These are phyloP conservation scores for Chelonus insularis DNA, from an alignment of 1,140 invertebrate genomes.

Conservation along the genomic window DNA sequence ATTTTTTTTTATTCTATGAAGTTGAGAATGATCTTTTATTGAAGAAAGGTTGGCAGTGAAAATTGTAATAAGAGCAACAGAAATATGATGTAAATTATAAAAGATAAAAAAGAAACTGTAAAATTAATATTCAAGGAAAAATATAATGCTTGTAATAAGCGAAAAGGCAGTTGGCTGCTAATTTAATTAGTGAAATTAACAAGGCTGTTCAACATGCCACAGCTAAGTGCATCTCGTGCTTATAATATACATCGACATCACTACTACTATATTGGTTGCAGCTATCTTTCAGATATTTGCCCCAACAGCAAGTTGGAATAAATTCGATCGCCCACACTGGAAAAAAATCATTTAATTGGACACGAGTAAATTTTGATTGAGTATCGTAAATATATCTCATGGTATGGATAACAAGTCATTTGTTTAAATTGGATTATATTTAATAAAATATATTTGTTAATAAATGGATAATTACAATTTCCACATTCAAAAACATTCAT, in stretches of 20 bases:
- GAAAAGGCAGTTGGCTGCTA: slow-evolving; percentile 41
- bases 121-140: slow-evolving; percentile 17
- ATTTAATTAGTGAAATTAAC: slow-evolving; percentile 60
- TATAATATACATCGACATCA: background rate
- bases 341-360: background rate
- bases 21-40: too few species aligned
- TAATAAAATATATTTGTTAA: too few species aligned
- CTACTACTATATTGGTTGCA: too few species aligned
- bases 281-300: background rate
- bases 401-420: background rate
- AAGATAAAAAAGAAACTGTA: background rate
- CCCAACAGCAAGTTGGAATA: background rate
- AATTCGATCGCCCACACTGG: slow-evolving; percentile 2
- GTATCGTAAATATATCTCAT: background rate
- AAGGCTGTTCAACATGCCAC: slow-evolving; percentile 41
- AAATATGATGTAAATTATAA: background rate
- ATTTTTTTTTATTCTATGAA: too few species aligned
- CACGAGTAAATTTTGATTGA: background rate
- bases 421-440: background rate
- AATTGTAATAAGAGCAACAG: background rate
- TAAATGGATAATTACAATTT: too few species aligned
- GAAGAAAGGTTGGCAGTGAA: too few species aligned
- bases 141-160: slow-evolving; percentile 41
- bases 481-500: too few species aligned
- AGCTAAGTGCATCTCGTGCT: slow-evolving; percentile 41